Conservation (phyloP, 2,797 vertebrate genomes). For the Lutjanus argentimaculatus region DNA sequence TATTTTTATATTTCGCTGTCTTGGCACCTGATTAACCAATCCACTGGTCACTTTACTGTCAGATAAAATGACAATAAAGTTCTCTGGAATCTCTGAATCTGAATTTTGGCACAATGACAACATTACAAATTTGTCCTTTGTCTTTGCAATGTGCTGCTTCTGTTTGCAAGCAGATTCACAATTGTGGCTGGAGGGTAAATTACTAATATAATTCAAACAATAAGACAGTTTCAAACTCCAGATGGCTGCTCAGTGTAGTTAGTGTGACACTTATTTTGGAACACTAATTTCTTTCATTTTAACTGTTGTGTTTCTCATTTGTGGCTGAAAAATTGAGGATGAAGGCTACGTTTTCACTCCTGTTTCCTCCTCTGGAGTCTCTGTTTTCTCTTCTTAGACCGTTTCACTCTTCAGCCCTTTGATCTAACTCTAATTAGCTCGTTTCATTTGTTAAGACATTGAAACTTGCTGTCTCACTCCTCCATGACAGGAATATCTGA, state of each 20-base stretch:
- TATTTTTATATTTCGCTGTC: neutral
- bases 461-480: slow-evolving; percentile 38
- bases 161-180: neutral
- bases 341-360: slow-evolving; percentile 15
- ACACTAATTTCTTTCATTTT: slow-evolving; percentile 16
- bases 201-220: slow-evolving; percentile 8
- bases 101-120: neutral
- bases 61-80: neutral
- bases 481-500: slow-evolving; percentile 41
- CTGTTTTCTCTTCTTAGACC: slow-evolving; percentile 46
- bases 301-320: slow-evolving; percentile 28
- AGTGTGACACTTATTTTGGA: slow-evolving; percentile 13
- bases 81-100: neutral
- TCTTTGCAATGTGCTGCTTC: neutral
- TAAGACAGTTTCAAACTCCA: slow-evolving; percentile 8
- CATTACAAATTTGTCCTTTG: neutral
- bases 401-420: slow-evolving; percentile 46
- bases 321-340: neutral
- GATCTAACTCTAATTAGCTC: slow-evolving; percentile 68
- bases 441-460: slow-evolving; percentile 69
- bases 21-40: neutral
- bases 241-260: slow-evolving; percentile 5
- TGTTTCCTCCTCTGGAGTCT: slow-evolving; percentile 32
- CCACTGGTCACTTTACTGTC: neutral
- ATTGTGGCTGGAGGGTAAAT: neutral